phyloP scores from a whole-genome alignment of 2,888 invertebrate species.

The Mythimna albipuncta region DNA sequence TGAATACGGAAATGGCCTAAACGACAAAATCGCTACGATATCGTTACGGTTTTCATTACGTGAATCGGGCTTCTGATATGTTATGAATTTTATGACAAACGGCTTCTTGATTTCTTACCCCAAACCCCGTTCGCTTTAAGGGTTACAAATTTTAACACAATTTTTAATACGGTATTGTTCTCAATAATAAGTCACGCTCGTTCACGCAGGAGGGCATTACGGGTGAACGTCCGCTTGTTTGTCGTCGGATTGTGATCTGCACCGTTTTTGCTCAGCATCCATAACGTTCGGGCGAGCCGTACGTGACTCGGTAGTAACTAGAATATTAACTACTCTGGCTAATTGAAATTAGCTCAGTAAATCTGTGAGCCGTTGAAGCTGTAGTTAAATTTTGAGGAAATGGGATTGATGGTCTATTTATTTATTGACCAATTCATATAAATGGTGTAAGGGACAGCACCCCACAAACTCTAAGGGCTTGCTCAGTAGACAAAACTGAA shows the following conservation, averaged over 20 bases:
- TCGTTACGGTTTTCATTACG: no score
- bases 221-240: slow-evolving; percentile 60
- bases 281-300: slow-evolving; percentile 40
- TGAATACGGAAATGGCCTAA: no score
- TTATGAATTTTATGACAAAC: neutral
- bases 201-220: slow-evolving; percentile 33
- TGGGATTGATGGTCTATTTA: neutral
- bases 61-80: no score
- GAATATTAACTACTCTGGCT: neutral
- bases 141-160: slow-evolving; percentile 7
- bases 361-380: neutral
- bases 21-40: no score
- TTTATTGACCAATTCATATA: no score
- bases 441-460: no score
- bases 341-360: neutral
- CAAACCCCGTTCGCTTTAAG: neutral
- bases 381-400: neutral
- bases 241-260: slow-evolving; percentile 50
- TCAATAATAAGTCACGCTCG: slow-evolving; percentile 32
- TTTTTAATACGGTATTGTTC: slow-evolving; percentile 5
- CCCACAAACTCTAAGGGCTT: no score
- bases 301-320: slow-evolving; percentile 36
- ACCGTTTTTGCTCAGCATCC: slow-evolving; percentile 56
- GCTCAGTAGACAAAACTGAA: no score
- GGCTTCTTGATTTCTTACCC: neutral